phyloP scores from a whole-genome alignment of 2,797 vertebrate genomes.

The Carduelis carduelis region DNA sequence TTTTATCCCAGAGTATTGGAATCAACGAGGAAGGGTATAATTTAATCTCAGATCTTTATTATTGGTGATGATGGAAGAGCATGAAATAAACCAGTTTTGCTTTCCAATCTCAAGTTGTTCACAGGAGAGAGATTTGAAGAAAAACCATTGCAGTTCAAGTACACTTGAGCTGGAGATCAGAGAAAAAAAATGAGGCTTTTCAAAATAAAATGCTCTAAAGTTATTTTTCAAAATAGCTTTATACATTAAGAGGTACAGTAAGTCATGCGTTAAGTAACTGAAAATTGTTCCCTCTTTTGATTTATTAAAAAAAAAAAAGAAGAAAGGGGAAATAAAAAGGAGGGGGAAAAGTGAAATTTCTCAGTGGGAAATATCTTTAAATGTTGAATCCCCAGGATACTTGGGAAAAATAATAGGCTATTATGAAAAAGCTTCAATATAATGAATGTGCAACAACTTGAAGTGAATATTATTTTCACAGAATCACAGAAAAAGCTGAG shows the following conservation, averaged over 20 bases:
- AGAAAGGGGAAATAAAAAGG: background rate
- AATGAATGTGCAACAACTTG: background rate
- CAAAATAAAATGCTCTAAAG: background rate
- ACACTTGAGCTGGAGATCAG: background rate
- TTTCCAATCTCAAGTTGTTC: background rate
- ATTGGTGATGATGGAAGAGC: background rate
- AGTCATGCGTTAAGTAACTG: background rate
- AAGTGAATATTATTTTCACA: background rate
- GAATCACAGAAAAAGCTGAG: background rate
- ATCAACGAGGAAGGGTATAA: background rate
- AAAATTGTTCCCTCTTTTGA: background rate
- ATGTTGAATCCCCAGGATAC: background rate
- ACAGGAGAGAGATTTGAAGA: background rate
- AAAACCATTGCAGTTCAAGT: background rate
- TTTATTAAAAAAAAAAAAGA: background rate
- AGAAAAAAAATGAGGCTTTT: background rate
- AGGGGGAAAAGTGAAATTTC: background rate
- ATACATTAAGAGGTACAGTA: background rate
- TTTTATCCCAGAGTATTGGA: conserved; percentile 25
- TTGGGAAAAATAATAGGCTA: background rate
- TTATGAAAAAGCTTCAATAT: background rate
- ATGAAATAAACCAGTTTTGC: background rate
- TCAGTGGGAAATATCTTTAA: background rate
- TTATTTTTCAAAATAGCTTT: background rate
- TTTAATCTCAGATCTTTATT: conserved; percentile 14